phyloP scores from a whole-genome alignment of 2,113 vertebrate species.

The Alosa alosa region DNA sequence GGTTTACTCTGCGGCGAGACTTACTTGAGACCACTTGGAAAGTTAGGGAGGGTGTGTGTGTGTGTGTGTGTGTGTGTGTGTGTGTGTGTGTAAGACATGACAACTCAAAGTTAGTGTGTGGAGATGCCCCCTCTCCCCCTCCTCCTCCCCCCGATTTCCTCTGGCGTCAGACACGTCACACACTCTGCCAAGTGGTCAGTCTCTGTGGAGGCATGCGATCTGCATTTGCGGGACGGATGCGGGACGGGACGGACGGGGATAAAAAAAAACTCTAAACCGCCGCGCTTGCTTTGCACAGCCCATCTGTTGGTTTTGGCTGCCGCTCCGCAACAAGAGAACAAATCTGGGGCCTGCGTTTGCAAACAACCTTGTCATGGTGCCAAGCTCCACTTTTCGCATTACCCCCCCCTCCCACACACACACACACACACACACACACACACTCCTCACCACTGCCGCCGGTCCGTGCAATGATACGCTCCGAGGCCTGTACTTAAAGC shows the following conservation, averaged over 20 bases:
- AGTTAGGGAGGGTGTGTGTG: background rate
- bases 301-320: constrained; percentile 57
- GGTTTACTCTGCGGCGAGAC: too few species aligned
- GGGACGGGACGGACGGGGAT: constrained; percentile 3
- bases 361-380: constrained; percentile 39
- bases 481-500: constrained; percentile 1
- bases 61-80: background rate
- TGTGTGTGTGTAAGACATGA: background rate
- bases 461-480: background rate
- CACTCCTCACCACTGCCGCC: background rate
- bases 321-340: constrained; percentile 28
- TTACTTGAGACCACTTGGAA: background rate
- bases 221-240: background rate
- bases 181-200: constrained; percentile 39
- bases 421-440: background rate
- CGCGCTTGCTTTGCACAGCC: constrained; percentile 47
- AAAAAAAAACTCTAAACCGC: constrained; percentile 30
- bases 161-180: constrained; percentile 9
- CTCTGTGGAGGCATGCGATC: constrained; percentile 28
- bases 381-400: constrained; percentile 35
- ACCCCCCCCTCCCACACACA: background rate
- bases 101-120: too few species aligned
- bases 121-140: background rate
- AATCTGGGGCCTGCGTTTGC: constrained; percentile 39
- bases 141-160: background rate